phyloP scores from a whole-genome alignment of 2,888 invertebrate species.

The Glyphotaelius pellucidus region DNA sequence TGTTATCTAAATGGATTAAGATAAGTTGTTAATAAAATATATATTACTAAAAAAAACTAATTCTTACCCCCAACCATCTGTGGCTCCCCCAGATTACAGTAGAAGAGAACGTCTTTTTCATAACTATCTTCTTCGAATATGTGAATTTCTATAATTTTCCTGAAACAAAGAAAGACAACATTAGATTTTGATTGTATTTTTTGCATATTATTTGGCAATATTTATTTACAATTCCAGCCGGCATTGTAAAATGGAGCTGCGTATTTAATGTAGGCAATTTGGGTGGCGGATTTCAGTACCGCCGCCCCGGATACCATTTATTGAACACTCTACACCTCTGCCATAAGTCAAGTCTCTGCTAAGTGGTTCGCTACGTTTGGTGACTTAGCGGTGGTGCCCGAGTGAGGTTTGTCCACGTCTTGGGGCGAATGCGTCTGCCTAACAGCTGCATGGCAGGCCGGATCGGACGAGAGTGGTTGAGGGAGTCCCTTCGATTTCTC shows the following conservation, averaged over 20 bases:
- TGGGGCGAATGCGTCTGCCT: too few relatives aligned
- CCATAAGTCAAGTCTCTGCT: too few relatives aligned
- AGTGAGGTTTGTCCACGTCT: too few relatives aligned
- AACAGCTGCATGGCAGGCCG: too few relatives aligned
- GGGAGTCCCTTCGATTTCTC: too few relatives aligned
- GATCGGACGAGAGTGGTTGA: too few relatives aligned
- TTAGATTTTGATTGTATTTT: neutral
- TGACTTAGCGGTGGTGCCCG: too few relatives aligned
- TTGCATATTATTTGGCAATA: neutral
- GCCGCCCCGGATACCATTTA: too few relatives aligned
- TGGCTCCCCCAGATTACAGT: slow-evolving; percentile 94
- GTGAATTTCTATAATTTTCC: slow-evolving; percentile 89
- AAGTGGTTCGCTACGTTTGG: too few relatives aligned
- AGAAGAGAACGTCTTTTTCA: slow-evolving; percentile 96
- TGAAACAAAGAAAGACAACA: slow-evolving; percentile 78
- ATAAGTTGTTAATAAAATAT: neutral
- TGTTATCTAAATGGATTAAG: neutral
- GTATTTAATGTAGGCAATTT: neutral
- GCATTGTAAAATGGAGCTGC: neutral
- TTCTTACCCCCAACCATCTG: slow-evolving; percentile 89
- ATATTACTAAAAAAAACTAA: neutral
- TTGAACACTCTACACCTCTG: too few relatives aligned
- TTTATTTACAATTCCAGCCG: neutral
- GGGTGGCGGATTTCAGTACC: too few relatives aligned
- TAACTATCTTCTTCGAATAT: slow-evolving; percentile 98